A percentile compares a stretch with the other conserved stretches of the same genome.
These are phyloP conservation scores for Tillus elongatus DNA, from an alignment of 2,888 invertebrate species.

Conservation along the genomic window DNA sequence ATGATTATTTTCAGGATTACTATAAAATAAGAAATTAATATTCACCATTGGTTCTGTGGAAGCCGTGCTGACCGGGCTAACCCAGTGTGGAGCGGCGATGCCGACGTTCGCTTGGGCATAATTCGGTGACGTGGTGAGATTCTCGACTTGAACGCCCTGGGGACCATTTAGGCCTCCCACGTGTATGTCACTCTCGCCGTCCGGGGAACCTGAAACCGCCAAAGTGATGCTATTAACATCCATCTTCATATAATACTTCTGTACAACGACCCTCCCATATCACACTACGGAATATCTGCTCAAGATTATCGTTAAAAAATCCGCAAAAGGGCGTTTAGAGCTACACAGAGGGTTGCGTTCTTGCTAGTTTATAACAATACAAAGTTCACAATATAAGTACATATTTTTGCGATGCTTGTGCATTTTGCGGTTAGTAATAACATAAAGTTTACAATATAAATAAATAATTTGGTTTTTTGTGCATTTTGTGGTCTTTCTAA, in stretches of 20 bases:
- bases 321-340: no score
- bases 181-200: slow-evolving; percentile 34
- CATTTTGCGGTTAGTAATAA: no score
- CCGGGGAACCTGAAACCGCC: slow-evolving; percentile 34
- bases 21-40: slow-evolving; percentile 8
- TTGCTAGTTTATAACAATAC: no score
- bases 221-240: slow-evolving; percentile 19
- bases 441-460: no score
- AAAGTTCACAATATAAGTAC: no score
- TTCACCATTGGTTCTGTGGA: slow-evolving; percentile 24
- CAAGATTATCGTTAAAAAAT: no score
- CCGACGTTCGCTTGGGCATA: slow-evolving; percentile 29
- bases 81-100: slow-evolving; percentile 41
- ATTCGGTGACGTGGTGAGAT: slow-evolving; percentile 29
- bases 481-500: no score
- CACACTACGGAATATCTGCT: no score
- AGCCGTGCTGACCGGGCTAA: slow-evolving; percentile 42
- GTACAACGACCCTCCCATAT: no score
- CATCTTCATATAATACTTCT: slow-evolving; percentile 12
- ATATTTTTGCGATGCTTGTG: no score
- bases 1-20: neutral
- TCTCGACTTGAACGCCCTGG: slow-evolving; percentile 27
- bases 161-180: slow-evolving; percentile 29
- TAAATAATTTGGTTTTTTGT: no score
- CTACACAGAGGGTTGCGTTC: no score